Percentiles rank a stretch among this genome's conserved stretches.
Evolutionary conservation across 1,140 invertebrate species (phyloP).

Genomic region (Bombyx mandarina): DNA sequence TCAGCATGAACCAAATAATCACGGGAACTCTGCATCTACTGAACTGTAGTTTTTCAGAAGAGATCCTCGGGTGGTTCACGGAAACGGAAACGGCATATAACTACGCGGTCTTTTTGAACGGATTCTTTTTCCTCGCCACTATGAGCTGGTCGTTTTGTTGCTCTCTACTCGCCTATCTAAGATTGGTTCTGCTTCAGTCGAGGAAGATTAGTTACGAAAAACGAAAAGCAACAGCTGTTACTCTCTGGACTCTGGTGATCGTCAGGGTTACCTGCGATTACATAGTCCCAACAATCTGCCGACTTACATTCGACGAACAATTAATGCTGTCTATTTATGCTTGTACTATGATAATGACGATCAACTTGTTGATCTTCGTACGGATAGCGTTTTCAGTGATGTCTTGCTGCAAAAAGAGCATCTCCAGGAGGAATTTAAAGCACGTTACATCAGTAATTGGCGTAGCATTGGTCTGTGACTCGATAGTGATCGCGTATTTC

Average conservation of each 20-base stretch:
- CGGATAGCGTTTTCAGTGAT: conserved; percentile 8
- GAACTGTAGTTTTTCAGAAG: not conserved
- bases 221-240: conserved; percentile 12
- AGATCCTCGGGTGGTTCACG: not conserved
- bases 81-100: no score
- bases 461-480: conserved; percentile 19
- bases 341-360: conserved; percentile 2
- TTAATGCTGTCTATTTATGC: not conserved
- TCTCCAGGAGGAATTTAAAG: conserved; percentile 7
- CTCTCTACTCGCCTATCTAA: conserved; percentile 18
- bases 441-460: conserved; percentile 15
- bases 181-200: conserved; percentile 16
- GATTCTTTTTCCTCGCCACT: conserved; percentile 9
- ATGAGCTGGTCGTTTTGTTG: conserved; percentile 24
- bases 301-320: not conserved
- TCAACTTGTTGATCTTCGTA: conserved; percentile 9
- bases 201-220: conserved; percentile 21
- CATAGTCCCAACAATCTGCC: conserved; percentile 4
- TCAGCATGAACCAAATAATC: conserved; percentile 23
- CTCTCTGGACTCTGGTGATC: conserved; percentile 2
- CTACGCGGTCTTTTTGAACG: not conserved
- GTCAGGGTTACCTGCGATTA: conserved; percentile 3
- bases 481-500: conserved; percentile 6
- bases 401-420: conserved; percentile 8
- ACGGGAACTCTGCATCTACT: conserved; percentile 18